These are phyloP conservation scores for Arge pagana DNA, from an alignment of 2,888 invertebrate species.

Conservation along the genomic window DNA sequence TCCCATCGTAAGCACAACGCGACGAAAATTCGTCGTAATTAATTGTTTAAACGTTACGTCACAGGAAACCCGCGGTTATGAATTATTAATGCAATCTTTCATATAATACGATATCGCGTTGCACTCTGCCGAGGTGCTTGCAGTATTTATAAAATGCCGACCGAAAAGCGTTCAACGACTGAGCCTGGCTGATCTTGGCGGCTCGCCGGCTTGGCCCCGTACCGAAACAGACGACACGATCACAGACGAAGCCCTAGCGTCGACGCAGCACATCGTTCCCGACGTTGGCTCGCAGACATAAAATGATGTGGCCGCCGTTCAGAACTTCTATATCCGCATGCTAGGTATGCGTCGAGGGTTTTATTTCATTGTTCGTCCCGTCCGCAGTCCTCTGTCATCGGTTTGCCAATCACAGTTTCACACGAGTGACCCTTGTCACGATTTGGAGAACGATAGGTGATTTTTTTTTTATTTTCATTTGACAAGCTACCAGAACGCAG, in stretches of 20 bases:
- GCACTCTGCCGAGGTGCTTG: slow-evolving; percentile 49
- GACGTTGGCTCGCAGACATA: slow-evolving; percentile 25
- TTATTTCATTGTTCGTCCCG: too few relatives aligned
- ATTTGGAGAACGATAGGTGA: too few relatives aligned
- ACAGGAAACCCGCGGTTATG: too few relatives aligned
- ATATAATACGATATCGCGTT: neutral
- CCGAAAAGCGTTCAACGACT: slow-evolving; percentile 57
- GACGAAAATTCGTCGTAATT: neutral
- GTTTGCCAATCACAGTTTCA: too few relatives aligned
- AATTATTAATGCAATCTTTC: neutral
- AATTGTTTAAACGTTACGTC: too few relatives aligned
- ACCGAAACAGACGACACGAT: slow-evolving; percentile 24
- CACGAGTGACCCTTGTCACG: too few relatives aligned
- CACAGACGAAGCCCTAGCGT: slow-evolving; percentile 29
- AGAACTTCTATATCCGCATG: too few relatives aligned
- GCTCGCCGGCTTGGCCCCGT: slow-evolving; percentile 46
- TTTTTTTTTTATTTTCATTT: too few relatives aligned
- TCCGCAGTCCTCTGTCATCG: too few relatives aligned
- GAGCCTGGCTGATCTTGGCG: slow-evolving; percentile 57
- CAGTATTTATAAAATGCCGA: slow-evolving; percentile 57
- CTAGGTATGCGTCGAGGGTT: too few relatives aligned
- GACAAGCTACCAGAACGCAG: too few relatives aligned
- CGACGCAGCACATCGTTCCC: slow-evolving; percentile 34
- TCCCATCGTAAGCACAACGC: neutral
- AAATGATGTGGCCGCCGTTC: too few relatives aligned